These are phyloP conservation scores for Tachina fera DNA, from an alignment of 2,888 invertebrate genomes.

Conservation along the genomic window DNA sequence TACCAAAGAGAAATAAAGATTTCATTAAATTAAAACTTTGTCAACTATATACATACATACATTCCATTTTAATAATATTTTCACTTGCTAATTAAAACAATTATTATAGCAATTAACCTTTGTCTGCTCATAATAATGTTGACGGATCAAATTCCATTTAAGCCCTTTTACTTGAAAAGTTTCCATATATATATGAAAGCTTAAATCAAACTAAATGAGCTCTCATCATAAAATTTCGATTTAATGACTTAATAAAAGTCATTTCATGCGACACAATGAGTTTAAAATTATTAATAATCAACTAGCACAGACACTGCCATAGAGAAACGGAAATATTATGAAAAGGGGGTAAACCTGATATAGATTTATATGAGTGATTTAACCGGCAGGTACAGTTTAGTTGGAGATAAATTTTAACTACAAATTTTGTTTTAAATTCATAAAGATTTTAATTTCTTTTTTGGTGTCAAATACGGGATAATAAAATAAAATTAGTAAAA, in stretches of 20 bases:
- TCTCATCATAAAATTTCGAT: neutral
- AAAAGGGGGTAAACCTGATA: neutral
- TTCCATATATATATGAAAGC: neutral
- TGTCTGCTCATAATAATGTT: conserved; percentile 16
- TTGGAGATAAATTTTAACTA: no score
- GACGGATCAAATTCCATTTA: neutral
- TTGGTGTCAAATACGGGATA: no score
- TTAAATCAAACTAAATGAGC: conserved; percentile 8
- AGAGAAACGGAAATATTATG: neutral
- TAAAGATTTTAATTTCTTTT: no score
- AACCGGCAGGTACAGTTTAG: no score
- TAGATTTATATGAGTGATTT: neutral
- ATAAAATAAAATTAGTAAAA: no score
- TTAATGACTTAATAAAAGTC: neutral
- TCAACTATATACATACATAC: neutral
- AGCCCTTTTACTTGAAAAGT: conserved; percentile 7
- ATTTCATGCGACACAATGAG: neutral
- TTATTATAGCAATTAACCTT: conserved; percentile 15
- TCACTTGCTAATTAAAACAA: conserved; percentile 14
- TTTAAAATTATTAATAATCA: neutral
- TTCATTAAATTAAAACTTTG: no score
- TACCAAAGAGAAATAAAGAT: no score
- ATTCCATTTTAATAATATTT: neutral
- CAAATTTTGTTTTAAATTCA: no score
- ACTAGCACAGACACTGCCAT: neutral